phyloP scores from a whole-genome alignment of 2,888 invertebrate genomes.

The Pristionchus maxplancki region DNA sequence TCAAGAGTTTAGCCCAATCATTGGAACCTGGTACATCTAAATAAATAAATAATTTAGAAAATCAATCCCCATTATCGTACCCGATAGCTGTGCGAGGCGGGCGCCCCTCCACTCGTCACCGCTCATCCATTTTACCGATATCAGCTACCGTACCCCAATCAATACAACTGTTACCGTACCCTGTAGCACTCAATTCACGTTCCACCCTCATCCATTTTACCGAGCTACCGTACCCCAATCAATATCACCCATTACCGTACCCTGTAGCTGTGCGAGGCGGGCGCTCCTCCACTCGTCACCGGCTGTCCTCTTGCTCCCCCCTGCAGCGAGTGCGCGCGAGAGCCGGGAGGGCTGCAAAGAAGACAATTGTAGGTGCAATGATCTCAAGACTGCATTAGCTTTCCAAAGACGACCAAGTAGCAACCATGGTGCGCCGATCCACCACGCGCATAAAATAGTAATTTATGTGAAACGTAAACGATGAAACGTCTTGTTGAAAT shows the following conservation, averaged over 20 bases:
- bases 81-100: too few relatives aligned
- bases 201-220: too few relatives aligned
- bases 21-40: too few relatives aligned
- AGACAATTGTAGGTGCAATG: too few relatives aligned
- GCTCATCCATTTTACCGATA: too few relatives aligned
- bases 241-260: background rate
- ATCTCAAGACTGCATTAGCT: too few relatives aligned
- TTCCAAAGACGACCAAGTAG: too few relatives aligned
- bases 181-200: background rate
- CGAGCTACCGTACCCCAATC: background rate
- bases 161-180: too few relatives aligned
- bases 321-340: background rate
- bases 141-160: too few relatives aligned
- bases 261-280: background rate
- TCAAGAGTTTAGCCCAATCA: too few relatives aligned
- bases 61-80: background rate
- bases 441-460: background rate
- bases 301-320: background rate
- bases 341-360: background rate
- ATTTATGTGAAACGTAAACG: background rate
- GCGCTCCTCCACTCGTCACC: background rate
- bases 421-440: background rate
- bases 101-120: background rate
- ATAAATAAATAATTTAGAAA: too few relatives aligned
- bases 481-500: too few relatives aligned